Evolutionary conservation across 2,113 vertebrate species (phyloP).

Genomic region (Caracal caracal): DNA sequence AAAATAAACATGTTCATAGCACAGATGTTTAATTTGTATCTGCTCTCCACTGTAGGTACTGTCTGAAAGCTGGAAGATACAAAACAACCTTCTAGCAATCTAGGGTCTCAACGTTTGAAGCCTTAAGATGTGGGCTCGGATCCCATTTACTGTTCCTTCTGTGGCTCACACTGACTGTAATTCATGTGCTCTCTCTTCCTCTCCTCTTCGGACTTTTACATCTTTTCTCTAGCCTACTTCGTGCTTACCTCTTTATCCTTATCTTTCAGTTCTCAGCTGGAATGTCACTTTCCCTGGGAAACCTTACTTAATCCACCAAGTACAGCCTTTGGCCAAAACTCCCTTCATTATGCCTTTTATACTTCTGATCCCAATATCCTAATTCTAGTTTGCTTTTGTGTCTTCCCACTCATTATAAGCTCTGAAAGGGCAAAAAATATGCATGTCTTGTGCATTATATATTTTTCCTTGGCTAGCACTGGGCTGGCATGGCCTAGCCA

Average conservation of each 20-base stretch:
- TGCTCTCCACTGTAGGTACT: background rate
- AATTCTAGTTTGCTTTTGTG: background rate
- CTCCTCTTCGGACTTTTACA: background rate
- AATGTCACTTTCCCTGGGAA: background rate
- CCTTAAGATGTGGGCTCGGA: background rate
- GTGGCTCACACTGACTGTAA: background rate
- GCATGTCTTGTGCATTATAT: background rate
- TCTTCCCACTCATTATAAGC: background rate
- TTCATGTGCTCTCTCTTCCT: background rate
- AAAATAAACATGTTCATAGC: background rate
- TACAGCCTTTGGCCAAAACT: background rate
- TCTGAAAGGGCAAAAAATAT: background rate
- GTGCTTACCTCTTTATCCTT: background rate
- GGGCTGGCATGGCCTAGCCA: background rate
- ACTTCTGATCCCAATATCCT: background rate
- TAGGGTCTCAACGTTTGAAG: background rate
- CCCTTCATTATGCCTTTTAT: background rate
- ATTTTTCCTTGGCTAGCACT: background rate
- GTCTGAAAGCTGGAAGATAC: background rate
- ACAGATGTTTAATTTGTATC: background rate
- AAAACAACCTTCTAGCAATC: background rate
- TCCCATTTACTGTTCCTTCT: background rate
- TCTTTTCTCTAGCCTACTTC: background rate
- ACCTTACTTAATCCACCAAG: background rate
- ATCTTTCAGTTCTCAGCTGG: background rate